phyloP scores from a whole-genome alignment of 2,888 invertebrate genomes.

The Odontothrips loti region DNA sequence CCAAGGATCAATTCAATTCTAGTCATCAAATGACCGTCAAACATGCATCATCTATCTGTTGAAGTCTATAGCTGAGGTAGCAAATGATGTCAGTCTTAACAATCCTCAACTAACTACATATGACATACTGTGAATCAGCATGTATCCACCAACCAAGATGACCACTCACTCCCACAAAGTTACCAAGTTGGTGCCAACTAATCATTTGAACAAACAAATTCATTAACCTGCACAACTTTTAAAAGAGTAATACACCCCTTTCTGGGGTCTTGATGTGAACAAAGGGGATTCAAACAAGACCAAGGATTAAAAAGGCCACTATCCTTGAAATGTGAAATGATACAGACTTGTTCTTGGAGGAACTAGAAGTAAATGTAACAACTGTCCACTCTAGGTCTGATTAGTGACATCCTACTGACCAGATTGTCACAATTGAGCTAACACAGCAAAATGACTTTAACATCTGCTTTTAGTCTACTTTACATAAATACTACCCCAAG shows the following conservation, averaged over 20 bases:
- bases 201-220: too few species aligned
- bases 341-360: background rate
- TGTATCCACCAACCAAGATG: background rate
- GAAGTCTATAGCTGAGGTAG: background rate
- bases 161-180: background rate
- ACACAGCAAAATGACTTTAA: slow-evolving; percentile 18
- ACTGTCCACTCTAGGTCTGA: background rate
- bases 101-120: background rate
- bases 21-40: background rate
- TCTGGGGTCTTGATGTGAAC: background rate
- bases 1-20: background rate
- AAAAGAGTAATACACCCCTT: background rate
- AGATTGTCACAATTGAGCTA: background rate
- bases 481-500: slow-evolving; percentile 14
- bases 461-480: background rate
- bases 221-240: too few species aligned
- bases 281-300: background rate
- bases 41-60: background rate
- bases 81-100: slow-evolving; percentile 5
- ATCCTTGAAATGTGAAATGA: background rate
- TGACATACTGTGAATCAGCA: background rate
- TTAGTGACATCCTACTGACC: background rate
- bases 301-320: slow-evolving; percentile 10
- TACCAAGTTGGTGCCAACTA: background rate
- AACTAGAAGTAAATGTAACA: background rate